phyloP scores from a whole-genome alignment of 2,888 invertebrate genomes.

The Eilema griseolum region DNA sequence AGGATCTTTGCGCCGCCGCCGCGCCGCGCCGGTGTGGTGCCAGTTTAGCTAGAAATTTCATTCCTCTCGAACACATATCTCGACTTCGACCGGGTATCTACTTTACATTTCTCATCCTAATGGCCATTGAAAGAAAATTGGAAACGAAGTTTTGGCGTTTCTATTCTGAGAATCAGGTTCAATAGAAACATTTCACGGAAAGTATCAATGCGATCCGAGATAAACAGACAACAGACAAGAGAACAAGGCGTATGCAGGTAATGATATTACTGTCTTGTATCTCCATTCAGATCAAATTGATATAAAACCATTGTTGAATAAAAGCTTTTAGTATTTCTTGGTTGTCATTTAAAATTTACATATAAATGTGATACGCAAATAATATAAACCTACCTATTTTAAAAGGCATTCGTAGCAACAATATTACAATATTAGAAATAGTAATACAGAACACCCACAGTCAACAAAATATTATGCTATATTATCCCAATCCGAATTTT shows the following conservation, averaged over 20 bases:
- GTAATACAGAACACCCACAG: background rate
- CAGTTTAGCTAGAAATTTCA: slow-evolving; percentile 82
- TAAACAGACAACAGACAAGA: slow-evolving; percentile 56
- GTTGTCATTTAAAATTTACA: slow-evolving; percentile 16
- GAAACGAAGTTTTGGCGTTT: slow-evolving; percentile 83
- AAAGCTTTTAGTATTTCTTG: slow-evolving; percentile 16
- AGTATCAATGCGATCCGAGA: slow-evolving; percentile 64
- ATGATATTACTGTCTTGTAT: slow-evolving; percentile 36
- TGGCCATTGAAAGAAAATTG: slow-evolving; percentile 86
- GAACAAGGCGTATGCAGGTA: slow-evolving; percentile 45
- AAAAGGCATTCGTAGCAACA: background rate
- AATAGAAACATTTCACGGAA: slow-evolving; percentile 65
- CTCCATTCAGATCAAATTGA: slow-evolving; percentile 40
- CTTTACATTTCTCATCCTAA: slow-evolving; percentile 87
- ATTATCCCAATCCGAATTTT: slow-evolving; percentile 25
- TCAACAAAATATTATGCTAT: slow-evolving; percentile 6
- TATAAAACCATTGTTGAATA: slow-evolving; percentile 26
- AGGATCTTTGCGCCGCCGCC: slow-evolving; percentile 55
- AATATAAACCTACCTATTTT: background rate
- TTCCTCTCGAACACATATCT: slow-evolving; percentile 85
- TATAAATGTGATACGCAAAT: background rate
- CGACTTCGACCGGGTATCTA: slow-evolving; percentile 83
- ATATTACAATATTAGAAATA: slow-evolving; percentile 8
- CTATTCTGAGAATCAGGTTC: slow-evolving; percentile 67
- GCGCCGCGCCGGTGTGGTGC: slow-evolving; percentile 65